Conservation (phyloP, 2,888 invertebrate genomes). For the Piscicola geometra region DNA sequence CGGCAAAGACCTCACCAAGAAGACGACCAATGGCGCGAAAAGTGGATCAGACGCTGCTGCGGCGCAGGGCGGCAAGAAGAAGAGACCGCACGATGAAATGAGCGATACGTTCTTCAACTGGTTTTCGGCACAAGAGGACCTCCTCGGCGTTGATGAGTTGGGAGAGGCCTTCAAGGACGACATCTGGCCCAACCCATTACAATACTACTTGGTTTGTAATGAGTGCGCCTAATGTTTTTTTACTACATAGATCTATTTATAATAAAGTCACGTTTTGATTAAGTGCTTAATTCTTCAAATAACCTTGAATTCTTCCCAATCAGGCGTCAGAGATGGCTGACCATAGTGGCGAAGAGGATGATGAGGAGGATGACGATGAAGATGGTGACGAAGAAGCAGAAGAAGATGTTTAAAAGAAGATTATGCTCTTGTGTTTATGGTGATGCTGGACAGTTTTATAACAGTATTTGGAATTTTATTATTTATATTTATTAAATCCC, state of each 20-base stretch:
- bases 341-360: constrained; percentile 31
- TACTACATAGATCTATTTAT: no score
- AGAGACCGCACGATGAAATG: constrained; percentile 57
- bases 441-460: no score
- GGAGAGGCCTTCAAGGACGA: constrained; percentile 82
- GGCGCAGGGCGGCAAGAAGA: constrained; percentile 51
- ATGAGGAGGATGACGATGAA: constrained; percentile 33
- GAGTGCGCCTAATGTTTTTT: no score
- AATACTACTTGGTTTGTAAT: constrained; percentile 63
- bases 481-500: no score
- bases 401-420: constrained; percentile 16
- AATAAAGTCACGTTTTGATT: no score
- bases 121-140: constrained; percentile 75
- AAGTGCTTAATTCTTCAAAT: no score
- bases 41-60: constrained; percentile 44
- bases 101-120: constrained; percentile 73
- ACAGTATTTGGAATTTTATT: no score
- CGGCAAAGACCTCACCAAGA: constrained; percentile 60
- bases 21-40: not conserved
- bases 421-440: not conserved
- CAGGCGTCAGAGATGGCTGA: constrained; percentile 34
- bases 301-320: not conserved
- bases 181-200: constrained; percentile 77
- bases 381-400: constrained; percentile 31
- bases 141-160: constrained; percentile 73